phyloP scores from a whole-genome alignment of 2,888 invertebrate genomes.

The Schizotus pectinicornis region DNA sequence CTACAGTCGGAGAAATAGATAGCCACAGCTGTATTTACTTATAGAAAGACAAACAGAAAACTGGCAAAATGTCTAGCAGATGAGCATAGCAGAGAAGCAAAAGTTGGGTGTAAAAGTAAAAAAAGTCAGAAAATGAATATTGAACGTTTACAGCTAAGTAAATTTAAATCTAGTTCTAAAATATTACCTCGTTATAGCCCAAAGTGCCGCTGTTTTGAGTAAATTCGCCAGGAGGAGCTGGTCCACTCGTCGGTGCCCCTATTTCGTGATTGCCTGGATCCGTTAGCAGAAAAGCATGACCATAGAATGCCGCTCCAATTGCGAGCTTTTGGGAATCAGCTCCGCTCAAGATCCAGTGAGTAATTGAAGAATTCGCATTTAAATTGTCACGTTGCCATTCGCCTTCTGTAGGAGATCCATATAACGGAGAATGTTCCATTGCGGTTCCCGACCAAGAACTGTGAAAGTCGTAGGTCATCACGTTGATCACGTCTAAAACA shows the following conservation, averaged over 20 bases:
- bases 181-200: constrained; percentile 22
- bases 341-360: constrained; percentile 10
- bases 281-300: background rate
- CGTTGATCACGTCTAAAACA: constrained; percentile 68
- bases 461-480: constrained; percentile 78
- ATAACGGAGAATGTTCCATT: constrained; percentile 71
- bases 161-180: background rate
- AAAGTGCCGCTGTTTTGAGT: constrained; percentile 20
- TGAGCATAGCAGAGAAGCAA: too few relatives aligned
- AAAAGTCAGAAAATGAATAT: constrained; percentile 31
- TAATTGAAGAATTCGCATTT: constrained; percentile 8
- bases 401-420: constrained; percentile 50
- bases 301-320: constrained; percentile 8
- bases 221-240: constrained; percentile 13
- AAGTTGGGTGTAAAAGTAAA: too few relatives aligned
- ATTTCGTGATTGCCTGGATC: constrained; percentile 1
- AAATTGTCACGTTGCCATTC: constrained; percentile 12
- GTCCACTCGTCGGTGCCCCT: background rate
- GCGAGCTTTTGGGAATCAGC: constrained; percentile 10
- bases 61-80: too few relatives aligned
- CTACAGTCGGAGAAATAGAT: too few relatives aligned
- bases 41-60: too few relatives aligned
- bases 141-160: constrained; percentile 2
- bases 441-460: constrained; percentile 69
- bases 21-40: too few relatives aligned